These are phyloP conservation scores for Acridotheres tristis DNA, from an alignment of 2,797 vertebrate species.

Conservation along the genomic window DNA sequence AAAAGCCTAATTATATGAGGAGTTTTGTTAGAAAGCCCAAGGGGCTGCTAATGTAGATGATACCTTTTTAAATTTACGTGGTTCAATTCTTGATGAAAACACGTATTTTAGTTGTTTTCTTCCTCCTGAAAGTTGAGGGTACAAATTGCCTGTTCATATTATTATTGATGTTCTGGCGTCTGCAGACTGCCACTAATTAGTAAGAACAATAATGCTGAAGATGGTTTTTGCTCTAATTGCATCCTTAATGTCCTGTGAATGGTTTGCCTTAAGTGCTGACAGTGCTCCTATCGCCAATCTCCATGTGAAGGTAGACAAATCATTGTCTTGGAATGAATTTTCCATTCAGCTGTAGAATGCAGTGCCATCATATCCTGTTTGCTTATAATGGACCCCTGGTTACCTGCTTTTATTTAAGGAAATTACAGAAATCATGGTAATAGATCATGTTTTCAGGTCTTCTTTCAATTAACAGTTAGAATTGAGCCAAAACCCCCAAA, in stretches of 20 bases:
- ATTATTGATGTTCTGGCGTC: constrained; percentile 52
- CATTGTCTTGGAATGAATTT: constrained; percentile 58
- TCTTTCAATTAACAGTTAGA: background rate
- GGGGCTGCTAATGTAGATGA: constrained; percentile 16
- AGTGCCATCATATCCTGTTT: constrained; percentile 26
- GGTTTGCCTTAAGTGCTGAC: constrained; percentile 72
- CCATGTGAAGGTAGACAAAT: constrained; percentile 58
- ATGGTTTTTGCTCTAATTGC: constrained; percentile 73
- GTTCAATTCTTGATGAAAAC: constrained; percentile 2
- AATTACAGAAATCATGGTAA: background rate
- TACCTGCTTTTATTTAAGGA: background rate
- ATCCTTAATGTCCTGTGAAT: constrained; percentile 67
- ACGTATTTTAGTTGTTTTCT: constrained; percentile 26
- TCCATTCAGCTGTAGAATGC: constrained; percentile 51
- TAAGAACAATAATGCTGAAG: constrained; percentile 70
- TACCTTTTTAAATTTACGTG: constrained; percentile 47
- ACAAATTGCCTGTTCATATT: constrained; percentile 46
- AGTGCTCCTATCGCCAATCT: constrained; percentile 62
- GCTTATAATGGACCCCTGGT: background rate
- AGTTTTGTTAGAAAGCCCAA: constrained; percentile 39
- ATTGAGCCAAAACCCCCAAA: rapidly evolving
- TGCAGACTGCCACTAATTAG: constrained; percentile 69
- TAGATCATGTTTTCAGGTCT: background rate
- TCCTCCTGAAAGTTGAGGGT: constrained; percentile 21
- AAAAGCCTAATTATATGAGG: constrained; percentile 47